phyloP scores from a whole-genome alignment of 1,140 invertebrate species.

The Paracyclopina nana region DNA sequence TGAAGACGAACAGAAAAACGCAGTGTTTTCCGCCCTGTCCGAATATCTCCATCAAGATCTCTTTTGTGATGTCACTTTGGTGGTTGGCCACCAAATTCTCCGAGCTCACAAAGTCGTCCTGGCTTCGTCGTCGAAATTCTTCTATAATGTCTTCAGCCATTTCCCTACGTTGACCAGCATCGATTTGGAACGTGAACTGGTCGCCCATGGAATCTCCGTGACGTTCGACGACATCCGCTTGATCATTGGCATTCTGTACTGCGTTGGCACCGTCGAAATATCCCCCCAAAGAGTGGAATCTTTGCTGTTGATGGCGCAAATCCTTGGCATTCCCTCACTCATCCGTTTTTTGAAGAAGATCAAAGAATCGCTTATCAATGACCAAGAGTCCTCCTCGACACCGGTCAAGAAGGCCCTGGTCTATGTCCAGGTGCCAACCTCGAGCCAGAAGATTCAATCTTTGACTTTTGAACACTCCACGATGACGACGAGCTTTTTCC shows the following conservation, averaged over 20 bases:
- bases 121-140: constrained; percentile 9
- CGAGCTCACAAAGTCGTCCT: constrained; percentile 15
- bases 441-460: too few species aligned
- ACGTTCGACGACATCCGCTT: constrained; percentile 9
- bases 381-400: background rate
- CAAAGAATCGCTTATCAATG: background rate
- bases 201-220: constrained; percentile 1
- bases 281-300: constrained; percentile 12
- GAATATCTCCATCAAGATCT: constrained; percentile 4
- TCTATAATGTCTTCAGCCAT: constrained; percentile 10
- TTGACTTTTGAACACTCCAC: too few species aligned
- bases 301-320: constrained; percentile 8
- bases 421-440: background rate
- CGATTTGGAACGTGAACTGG: constrained; percentile 8
- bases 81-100: constrained; percentile 6
- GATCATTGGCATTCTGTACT: constrained; percentile 13
- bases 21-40: constrained; percentile 2
- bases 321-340: constrained; percentile 14
- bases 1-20: constrained; percentile 12
- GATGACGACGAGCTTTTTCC: background rate
- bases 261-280: constrained; percentile 14
- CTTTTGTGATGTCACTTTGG: constrained; percentile 10
- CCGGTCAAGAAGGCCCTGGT: background rate
- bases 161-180: background rate
- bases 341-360: constrained; percentile 11